Conservation (phyloP, 1,140 invertebrate species). For the Drosophila baimaii region DNA sequence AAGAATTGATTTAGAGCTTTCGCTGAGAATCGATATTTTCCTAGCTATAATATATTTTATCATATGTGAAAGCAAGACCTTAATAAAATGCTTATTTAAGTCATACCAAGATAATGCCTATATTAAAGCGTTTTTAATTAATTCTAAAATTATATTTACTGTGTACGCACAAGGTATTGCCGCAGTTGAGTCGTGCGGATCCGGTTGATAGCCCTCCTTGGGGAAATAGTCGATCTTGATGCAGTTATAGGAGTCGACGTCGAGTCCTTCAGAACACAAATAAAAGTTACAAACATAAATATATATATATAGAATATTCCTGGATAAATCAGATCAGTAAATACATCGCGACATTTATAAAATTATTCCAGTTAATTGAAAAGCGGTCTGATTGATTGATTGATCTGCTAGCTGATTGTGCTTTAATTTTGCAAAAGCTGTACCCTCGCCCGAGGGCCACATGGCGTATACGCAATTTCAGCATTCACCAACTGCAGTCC, state of each 20-base stretch:
- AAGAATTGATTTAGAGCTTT: no score
- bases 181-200: constrained; percentile 93
- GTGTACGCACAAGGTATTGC: constrained; percentile 93
- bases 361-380: constrained; percentile 8
- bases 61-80: no score
- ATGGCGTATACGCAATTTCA: constrained; percentile 2
- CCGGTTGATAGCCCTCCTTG: constrained; percentile 92
- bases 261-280: constrained; percentile 34
- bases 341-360: no score
- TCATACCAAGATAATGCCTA: no score
- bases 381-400: constrained; percentile 25
- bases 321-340: no score
- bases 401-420: constrained; percentile 7
- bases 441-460: neutral
- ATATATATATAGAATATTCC: neutral
- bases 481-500: neutral
- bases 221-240: constrained; percentile 94
- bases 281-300: neutral
- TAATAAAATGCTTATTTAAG: no score
- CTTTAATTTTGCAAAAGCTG: constrained; percentile 19
- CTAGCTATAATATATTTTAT: no score
- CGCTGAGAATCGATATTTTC: no score
- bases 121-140: no score
- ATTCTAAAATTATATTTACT: neutral
- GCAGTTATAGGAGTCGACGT: constrained; percentile 87